Conservation (phyloP, 2,113 vertebrate species). For the Python bivittatus region DNA sequence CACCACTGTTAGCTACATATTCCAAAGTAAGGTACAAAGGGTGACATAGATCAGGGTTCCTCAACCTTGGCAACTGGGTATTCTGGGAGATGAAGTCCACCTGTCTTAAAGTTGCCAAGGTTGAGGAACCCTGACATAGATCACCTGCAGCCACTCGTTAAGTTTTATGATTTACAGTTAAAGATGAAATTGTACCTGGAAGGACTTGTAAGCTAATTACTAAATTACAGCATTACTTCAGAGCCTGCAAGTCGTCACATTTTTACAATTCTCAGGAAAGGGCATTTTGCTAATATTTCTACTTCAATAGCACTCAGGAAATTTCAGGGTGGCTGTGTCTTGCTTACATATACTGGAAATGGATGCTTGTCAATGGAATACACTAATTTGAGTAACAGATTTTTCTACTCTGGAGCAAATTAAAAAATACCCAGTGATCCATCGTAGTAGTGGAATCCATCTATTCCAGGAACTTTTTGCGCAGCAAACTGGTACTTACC, state of each 20-base stretch:
- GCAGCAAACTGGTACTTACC: not conserved
- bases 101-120: too few species aligned
- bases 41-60: not conserved
- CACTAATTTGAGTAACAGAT: not conserved
- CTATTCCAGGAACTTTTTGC: not conserved
- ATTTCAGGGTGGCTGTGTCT: not conserved
- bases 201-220: constrained; percentile 6
- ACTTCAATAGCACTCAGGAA: not conserved
- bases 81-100: too few species aligned
- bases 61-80: too few species aligned
- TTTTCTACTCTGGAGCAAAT: constrained; percentile 1
- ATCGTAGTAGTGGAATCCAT: not conserved
- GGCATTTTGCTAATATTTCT: constrained; percentile 4
- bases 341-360: not conserved
- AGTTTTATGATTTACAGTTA: not conserved
- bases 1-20: not conserved
- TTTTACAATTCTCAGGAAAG: not conserved
- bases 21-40: not conserved
- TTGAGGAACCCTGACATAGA: too few species aligned
- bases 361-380: not conserved
- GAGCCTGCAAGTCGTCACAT: not conserved
- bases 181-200: not conserved
- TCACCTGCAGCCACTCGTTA: not conserved
- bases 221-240: constrained; percentile 3
- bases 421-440: not conserved